Base-by-base conservation (phyloP, 2,113 vertebrate genomes). In the Cochlearius cochlearius region DNA sequence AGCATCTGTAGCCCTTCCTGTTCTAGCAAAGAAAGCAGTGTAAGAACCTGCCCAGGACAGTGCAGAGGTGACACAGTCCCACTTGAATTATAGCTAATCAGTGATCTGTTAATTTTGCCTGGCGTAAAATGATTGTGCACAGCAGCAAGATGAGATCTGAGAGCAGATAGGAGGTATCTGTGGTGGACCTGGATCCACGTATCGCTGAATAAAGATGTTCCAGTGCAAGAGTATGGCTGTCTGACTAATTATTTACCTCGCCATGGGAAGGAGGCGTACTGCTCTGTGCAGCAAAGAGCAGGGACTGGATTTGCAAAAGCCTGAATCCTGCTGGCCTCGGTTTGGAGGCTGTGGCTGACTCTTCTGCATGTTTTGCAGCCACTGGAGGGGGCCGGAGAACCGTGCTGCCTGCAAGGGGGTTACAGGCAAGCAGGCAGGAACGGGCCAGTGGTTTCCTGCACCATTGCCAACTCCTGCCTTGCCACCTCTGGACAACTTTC, bases 301-400 rank as follows among this genome's bases (percentile, higher is more conserved):
- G 45, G 12, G 45, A 27, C 27, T 30, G 49, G 43, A 10, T 78
- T 23, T 32, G 59, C 43, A 68, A n/a, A 59, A 32, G 9, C 15
- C 25, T 8, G 68, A 21, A 15, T 53, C 19, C 30, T 27, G 36
- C 89, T 19, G 77, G 49, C 26, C n/a, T 63, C 3, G 4, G 62
- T n/a, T 58, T 3, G 7, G 67, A 34, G 41, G 60, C 53, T n/a
- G 49, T 15, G 4, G 10, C 30, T 59, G 77, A 13, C 39, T 75
- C 19, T 59, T 94, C 41, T 20, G n/a, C 55, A 1, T 50, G 53
- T 13, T n/a, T 22, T 63, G 41, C 16, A 84, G 84, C 95, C 97
- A 32, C 96, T 93, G 94, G 97, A 96, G 95, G 96, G 97, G 92
- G 96, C 92, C 34, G 86, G 88, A 94, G 95, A 92, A 88, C 94